Percentiles rank a stretch among this genome's conserved stretches.
Conservation (phyloP, 2,113 vertebrate species). For the Macaca fascicularis region T2T-MFA8v1.1 NC_088386.1:74462001-74462500, state of each 20-base stretch:
- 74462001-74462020: background rate
- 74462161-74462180: background rate
- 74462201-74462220: background rate
- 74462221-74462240: background rate
- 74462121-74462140: background rate
- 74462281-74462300: background rate
- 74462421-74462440: background rate
- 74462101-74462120: background rate
- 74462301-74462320: background rate
- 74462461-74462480: background rate
- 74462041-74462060: background rate
- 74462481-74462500: background rate
- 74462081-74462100: background rate
- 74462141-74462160: background rate
- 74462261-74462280: background rate
- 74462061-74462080: background rate
- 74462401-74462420: background rate
- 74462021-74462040: background rate
- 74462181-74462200: background rate
- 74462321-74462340: background rate
- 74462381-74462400: background rate
- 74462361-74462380: background rate
- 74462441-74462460: background rate
- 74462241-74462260: background rate
- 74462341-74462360: background rate